phyloP scores from a whole-genome alignment of 2,888 invertebrate genomes.

The Drosophila sordidula region DNA sequence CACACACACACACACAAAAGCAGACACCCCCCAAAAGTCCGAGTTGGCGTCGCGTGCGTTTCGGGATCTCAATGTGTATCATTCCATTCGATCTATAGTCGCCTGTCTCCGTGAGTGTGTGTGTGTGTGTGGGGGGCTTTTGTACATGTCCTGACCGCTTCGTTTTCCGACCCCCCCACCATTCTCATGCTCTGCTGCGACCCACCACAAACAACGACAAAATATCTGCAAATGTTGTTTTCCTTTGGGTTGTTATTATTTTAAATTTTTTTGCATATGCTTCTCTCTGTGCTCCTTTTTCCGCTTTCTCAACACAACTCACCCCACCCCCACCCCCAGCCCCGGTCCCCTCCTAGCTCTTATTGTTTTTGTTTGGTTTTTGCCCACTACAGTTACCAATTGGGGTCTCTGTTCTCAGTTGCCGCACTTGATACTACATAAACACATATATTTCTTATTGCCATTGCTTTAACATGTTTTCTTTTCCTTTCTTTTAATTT shows the following conservation, averaged over 20 bases:
- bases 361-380: conserved; percentile 38
- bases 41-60: conserved; percentile 50
- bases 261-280: conserved; percentile 68
- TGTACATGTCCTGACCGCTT: conserved; percentile 68
- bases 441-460: conserved; percentile 14
- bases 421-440: conserved; percentile 11
- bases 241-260: conserved; percentile 82
- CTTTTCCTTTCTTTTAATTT: not conserved
- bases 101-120: conserved; percentile 17
- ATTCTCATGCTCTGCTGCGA: not conserved
- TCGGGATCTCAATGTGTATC: conserved; percentile 72
- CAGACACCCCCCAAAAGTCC: conserved; percentile 58
- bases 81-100: conserved; percentile 67
- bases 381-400: conserved; percentile 24
- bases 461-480: conserved; percentile 4
- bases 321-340: too few species aligned
- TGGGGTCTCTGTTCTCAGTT: conserved; percentile 14
- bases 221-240: conserved; percentile 81
- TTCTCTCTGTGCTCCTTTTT: conserved; percentile 25
- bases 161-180: conserved; percentile 33
- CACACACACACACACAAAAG: not conserved
- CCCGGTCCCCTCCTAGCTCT: not conserved
- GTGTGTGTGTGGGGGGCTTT: conserved; percentile 28
- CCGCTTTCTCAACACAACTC: not conserved
- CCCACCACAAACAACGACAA: conserved; percentile 40